Evolutionary conservation across 2,113 vertebrate species (phyloP), one percentile per base, ranked within the genome.

Genomic region (Podarcis muralis): DNA sequence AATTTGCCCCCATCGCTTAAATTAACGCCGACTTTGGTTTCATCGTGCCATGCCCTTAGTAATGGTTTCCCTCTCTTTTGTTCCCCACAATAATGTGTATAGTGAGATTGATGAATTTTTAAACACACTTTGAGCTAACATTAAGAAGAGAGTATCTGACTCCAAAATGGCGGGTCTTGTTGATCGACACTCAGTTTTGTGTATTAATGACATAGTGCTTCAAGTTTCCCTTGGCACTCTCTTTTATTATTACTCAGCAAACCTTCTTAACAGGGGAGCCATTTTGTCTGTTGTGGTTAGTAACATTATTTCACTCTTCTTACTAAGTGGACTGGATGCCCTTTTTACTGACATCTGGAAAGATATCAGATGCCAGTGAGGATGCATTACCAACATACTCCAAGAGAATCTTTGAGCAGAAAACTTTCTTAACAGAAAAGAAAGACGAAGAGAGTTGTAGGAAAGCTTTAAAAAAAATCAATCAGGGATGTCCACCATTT

Each of bases 201-300:
- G 57, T 79, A 18, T 80, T 88, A 84, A 80, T 40, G 32, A 69
- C 62, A 71, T 25, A 40, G 62, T 83, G 81, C 75, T 88, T 88
- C 72, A 69, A 27, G 62, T 77, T 86, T 83, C 48, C 53, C 1
- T 37, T 85, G 35, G 68, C 68, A 89, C 66, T 85, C 32, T 72
- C 76, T 85, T 85, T 85, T 85, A 79, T 78, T 74, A 40, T 87
- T 87, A 87, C 75, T 87, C 80, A 79, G 65, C 74, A 78, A 72
- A 25, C 27, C 25, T 75, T 78, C 43, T 43, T 65, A 83, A 32
- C 22, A 48, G 35, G 85, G 65, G 89, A 87, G 79, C 65, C 85
- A 87, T 90, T 90, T 90, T 84, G 85, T 83, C 81, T 82, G 81
- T 87, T 87, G 85, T 78, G 65, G 80, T 83, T 83, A 87, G 72